These are phyloP conservation scores for Crotalus tigris DNA, from an alignment of 2,113 vertebrate species.

Conservation along the genomic window DNA sequence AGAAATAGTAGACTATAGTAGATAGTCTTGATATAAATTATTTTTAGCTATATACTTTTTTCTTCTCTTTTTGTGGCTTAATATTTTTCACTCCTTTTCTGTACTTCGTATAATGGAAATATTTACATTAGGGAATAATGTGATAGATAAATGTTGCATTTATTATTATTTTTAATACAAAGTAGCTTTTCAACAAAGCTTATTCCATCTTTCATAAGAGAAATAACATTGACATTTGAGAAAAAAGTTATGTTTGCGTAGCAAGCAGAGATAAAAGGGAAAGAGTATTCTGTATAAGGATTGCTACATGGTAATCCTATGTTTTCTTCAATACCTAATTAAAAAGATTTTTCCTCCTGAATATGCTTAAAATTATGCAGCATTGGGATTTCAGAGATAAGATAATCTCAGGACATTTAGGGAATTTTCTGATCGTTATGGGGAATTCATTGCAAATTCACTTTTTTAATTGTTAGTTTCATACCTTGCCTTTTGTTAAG, in stretches of 20 bases:
- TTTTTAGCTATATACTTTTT: not conserved
- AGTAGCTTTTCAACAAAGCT: not conserved
- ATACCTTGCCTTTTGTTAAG: not conserved
- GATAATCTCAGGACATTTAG: not conserved
- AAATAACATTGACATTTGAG: not conserved
- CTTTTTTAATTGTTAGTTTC: not conserved
- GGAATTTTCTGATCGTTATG: not conserved
- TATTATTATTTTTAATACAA: not conserved
- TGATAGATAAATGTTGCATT: not conserved
- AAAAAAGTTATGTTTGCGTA: not conserved
- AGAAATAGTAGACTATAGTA: not conserved
- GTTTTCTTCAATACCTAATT: not conserved
- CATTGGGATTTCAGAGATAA: not conserved
- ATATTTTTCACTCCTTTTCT: not conserved
- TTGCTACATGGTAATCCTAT: not conserved
- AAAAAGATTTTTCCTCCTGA: not conserved
- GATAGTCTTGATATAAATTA: not conserved
- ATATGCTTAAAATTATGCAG: not conserved
- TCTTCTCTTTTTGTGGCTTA: not conserved
- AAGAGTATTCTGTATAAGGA: not conserved
- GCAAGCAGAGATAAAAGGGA: not conserved
- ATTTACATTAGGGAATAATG: not conserved
- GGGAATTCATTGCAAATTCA: not conserved
- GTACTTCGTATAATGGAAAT: not conserved
- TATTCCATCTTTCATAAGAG: not conserved